Base-by-base conservation (phyloP, 2,888 invertebrate genomes). In the Steromphala cineraria region DNA sequence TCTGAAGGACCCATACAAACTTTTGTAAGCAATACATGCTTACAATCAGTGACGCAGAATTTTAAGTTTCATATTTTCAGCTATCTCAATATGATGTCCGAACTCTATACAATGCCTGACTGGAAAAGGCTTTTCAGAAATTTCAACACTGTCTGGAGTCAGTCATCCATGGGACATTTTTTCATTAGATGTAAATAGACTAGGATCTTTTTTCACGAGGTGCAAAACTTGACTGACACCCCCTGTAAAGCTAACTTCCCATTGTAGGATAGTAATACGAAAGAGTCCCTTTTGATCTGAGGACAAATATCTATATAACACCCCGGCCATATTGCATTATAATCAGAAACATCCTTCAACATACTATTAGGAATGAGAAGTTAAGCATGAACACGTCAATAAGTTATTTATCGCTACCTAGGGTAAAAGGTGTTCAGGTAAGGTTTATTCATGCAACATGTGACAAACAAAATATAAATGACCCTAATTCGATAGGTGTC, bases 191-290 rank as follows among this genome's bases (percentile, higher is more conserved):
- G 24, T 28, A 62, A 62, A 62, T 28, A 62, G 62, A 24, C 62
- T 17, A 62, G 62, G 46, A 28, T 24, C 62, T 5, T 28, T 62
- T 62, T 62, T 28, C 62, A 62, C 28, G 28, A 62, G 62, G 62
- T 62, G 62, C 62, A 62, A 17, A 62, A 62, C 28, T 62, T 62
- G 62, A 62, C 62, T 62, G 28, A 62, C 62, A 62, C 62, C 62
- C 56, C 28, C 24, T 62, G 28, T 62, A 28, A 19, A 28, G 28
- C 10, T 46, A 46, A 46, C 46, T 46, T 46, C 46, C 13, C 62
- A 21, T 62, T 62, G 28, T 62, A 28, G 13, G 28, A 28, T 62
- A 62, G 10, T 62, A 62, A 62, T 62, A 62, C 28, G 15, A 13
- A 10, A 1, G 15, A n/a, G 62, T 10, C 24, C 28, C 62, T 62